Base-by-base conservation (phyloP, 2,888 invertebrate species). In the Chirona hameri region DNA sequence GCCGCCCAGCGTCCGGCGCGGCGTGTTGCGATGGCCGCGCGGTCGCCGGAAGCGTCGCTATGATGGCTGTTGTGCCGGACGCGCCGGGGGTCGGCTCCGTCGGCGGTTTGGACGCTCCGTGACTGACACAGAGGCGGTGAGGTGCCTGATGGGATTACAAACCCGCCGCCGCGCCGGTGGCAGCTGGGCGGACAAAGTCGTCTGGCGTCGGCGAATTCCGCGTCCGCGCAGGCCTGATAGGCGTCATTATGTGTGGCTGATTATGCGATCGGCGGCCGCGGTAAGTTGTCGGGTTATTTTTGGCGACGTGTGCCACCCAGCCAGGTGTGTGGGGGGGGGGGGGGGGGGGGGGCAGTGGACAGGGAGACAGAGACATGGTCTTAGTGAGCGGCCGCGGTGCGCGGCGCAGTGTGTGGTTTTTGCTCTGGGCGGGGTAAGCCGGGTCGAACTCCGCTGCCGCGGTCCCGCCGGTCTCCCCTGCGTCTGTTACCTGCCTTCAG, bases 261-360 rank as follows among this genome's bases (percentile, higher is more conserved):
- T 52, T 52, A 52, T 52, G 52, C 52, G 52, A 52, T 52, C 27
- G 4, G n/a, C n/a, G 65, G n/a, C 27, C 10, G 10, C 10, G 7
- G 65, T 65, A 27, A 65, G 65, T 27, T 65, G 10, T 10, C 65
- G 65, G 65, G 65, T 65, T n/a, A 27, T 65, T 65, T 27, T 12
- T 5, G 65, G n/a, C 65, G n/a, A n/a, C n/a, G n/a, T n/a, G 65
- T n/a, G 65, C 65, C 65, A 65, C 65, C 65, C 65, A 27, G 65
- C n/a, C 65, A 27, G 65, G n/a, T 27, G 65, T 65, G n/a, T 4
- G n/a, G 1, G 7, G 10, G 65, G 18, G 7, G 0, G 57, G 21
- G 2, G 57, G 57, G 57, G 57, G 21, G 24, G 57, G 18, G 2
- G 24, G 24, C 57, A 24, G 57, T 24, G 21, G 57, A 18, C 57